Evolutionary conservation across 2,113 vertebrate genomes (phyloP), one percentile per base, ranked within the genome.

Genomic region (Coturnix japonica): DNA sequence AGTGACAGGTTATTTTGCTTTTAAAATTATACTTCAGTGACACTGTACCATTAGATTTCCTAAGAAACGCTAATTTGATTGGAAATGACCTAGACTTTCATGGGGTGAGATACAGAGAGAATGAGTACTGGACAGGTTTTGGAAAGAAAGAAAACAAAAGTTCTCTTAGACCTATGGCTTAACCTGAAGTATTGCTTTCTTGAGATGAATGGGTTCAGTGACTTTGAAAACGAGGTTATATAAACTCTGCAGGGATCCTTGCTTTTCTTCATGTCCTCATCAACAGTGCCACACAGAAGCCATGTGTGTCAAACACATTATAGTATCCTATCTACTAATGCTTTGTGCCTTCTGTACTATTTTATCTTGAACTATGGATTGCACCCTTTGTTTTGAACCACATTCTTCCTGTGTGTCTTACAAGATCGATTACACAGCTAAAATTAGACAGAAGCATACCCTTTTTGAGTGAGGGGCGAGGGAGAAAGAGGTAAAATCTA

Each of bases 151-250:
- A 25, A 43, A 33, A 31, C 20, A 8, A 37, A 33, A 53, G 30
- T 15, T 3, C 41, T 6, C 30, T 16, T 54, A 41, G 47, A 53
- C 20, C 33, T 61, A 10, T n/a, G 35, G 2, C 9, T 57, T 90
- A 5, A 0, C 35, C 81, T 56, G 19, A 41, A 23, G 6, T 5
- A 18, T 82, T 54, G 4, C 15, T 73, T 47, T 19, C 2, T 30
- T 75, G 53, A 74, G 61, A 67, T 31, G 35, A 81, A 60, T 56
- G 22, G 43, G 49, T 64, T 78, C 76, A 61, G 39, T 47, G 76
- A 47, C 30, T 90, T 90, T 65, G 44, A 67, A 88, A 91, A 80
- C 63, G 37, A 86, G n/a, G 47, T 81, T 93, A 57, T 47, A 75
- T 31, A 60, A 90, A n/a, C 69, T 83, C 82, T 72, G 11, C 20